Percentiles rank a stretch among this genome's conserved stretches.
Evolutionary conservation across 2,113 vertebrate genomes (phyloP).

Genomic region (Pipa parva): DNA sequence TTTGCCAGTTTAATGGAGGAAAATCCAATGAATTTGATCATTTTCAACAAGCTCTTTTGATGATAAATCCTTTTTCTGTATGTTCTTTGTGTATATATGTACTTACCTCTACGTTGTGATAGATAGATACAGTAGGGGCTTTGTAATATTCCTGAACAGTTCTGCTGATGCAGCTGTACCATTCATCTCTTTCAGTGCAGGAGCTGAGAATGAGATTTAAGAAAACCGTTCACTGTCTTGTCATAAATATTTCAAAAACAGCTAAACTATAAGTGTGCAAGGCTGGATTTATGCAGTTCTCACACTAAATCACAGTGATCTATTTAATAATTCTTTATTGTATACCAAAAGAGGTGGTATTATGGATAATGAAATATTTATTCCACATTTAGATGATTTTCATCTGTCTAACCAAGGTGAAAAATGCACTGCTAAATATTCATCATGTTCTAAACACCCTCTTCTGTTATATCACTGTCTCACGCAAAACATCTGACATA

Average conservation of each 20-base stretch:
- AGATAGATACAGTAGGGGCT: conserved; percentile 60
- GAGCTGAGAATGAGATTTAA: conserved; percentile 66
- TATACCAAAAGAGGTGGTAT: neutral
- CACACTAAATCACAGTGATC: neutral
- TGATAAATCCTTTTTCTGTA: too few relatives aligned
- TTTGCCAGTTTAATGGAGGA: too few relatives aligned
- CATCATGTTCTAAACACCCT: neutral
- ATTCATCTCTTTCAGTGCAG: conserved; percentile 86
- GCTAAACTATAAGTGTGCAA: too few relatives aligned
- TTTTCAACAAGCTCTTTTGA: too few relatives aligned
- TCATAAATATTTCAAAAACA: too few relatives aligned
- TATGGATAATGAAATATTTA: neutral
- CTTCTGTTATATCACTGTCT: neutral
- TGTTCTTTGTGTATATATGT: neutral
- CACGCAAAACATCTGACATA: neutral
- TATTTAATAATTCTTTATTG: neutral
- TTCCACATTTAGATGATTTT: neutral
- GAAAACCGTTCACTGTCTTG: neutral
- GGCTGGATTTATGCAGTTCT: too few relatives aligned
- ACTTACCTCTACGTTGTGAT: conserved; percentile 69
- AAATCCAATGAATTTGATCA: too few relatives aligned
- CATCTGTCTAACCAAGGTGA: neutral
- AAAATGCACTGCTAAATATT: neutral
- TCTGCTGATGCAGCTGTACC: conserved; percentile 83
- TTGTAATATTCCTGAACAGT: conserved; percentile 75